Evolutionary conservation across 2,888 invertebrate species (phyloP), one percentile per base, ranked within the genome.

Genomic region (Nemapogon koenigi): DNA sequence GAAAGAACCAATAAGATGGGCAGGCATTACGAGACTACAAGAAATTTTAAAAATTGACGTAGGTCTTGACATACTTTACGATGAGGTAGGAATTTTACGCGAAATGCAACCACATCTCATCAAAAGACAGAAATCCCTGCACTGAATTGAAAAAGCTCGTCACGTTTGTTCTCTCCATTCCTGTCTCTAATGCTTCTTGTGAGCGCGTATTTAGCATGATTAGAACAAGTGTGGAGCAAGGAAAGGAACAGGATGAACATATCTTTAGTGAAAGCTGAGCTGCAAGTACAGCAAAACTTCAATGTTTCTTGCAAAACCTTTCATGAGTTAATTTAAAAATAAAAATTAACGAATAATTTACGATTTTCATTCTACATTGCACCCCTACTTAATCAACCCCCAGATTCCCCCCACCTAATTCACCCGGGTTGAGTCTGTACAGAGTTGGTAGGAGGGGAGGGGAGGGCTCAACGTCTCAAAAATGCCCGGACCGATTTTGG

Each of bases 131-230:
- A 43, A 43, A 41, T 33, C 39, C 26, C 19, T 39, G 40, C 35
- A 15, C 38, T 42, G 38, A 40, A 38, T 42, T 42, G 42, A 42
- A 42, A 40, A 42, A 41, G 38, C 22, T 38, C 16, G 40, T 41
- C 38, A 38, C 41, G 41, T 43, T 43, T 43, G 39, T 38, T 30
- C 26, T 38, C 13, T 32, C 38, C 33, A 33, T 33, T 43, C 40
- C 41, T 41, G 40, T 40, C 40, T 38, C 40, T 33, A 43, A 44
- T 40, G 41, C 39, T 37, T 40, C 44, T 11, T 39, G 42, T 16
- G 31, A 31, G 16, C 31, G 31, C 16, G 16, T 31, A 31, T 31
- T 31, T 16, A 31, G 31, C 31, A 31, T n/a, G 13, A 11, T n/a
- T 7, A 11, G 13, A 28, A 22, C 22, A 22, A 10, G 28, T 28